Conservation (phyloP, 2,113 vertebrate species). For the Amazona guildingii region DNA sequence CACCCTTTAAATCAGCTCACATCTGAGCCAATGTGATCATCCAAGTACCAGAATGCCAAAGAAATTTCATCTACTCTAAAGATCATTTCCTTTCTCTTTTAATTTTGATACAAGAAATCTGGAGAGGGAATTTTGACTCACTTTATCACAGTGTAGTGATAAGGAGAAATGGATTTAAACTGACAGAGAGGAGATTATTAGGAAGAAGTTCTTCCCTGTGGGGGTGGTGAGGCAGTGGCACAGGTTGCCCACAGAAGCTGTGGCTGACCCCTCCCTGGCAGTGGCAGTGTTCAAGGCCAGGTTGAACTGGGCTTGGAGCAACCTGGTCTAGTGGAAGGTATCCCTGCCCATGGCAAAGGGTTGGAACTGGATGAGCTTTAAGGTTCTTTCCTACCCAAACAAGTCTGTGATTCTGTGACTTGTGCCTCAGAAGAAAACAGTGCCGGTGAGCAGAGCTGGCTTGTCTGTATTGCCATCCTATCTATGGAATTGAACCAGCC, state of each 20-base stretch:
- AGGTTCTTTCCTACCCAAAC: neutral
- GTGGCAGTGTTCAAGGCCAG: neutral
- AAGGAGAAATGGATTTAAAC: neutral
- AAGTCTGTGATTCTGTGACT: neutral
- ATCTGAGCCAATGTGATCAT: neutral
- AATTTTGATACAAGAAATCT: neutral
- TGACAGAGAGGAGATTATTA: neutral
- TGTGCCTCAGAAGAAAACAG: neutral
- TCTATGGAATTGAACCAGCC: neutral
- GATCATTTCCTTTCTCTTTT: neutral
- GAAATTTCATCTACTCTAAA: neutral
- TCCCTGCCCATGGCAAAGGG: neutral
- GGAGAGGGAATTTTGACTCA: neutral
- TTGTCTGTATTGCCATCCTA: rapidly evolving
- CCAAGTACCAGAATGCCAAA: neutral
- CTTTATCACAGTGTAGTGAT: neutral
- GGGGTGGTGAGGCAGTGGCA: neutral
- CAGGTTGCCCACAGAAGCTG: neutral
- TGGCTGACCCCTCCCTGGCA: neutral
- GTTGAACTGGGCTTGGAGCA: neutral
- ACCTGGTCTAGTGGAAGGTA: neutral
- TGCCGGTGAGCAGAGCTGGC: neutral
- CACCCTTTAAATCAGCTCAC: neutral
- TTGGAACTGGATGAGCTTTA: neutral
- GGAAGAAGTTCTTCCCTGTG: neutral